Base-by-base conservation (phyloP, 2,888 invertebrate genomes). In the Vesta saturnalis region DNA sequence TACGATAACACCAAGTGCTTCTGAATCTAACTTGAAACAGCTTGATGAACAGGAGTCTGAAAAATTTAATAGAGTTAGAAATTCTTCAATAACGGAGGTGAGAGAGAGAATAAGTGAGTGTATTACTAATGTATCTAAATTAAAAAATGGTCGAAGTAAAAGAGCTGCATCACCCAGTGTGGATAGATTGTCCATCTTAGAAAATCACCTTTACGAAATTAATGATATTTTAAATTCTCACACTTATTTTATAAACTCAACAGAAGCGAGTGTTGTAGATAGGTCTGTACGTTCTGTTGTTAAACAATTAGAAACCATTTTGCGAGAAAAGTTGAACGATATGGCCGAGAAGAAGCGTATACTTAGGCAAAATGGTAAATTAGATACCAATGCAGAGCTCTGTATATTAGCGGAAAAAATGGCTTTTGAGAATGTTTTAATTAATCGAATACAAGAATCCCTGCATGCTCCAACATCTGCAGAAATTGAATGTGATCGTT, bases 371-470 rank as follows among this genome's bases (percentile, higher is more conserved):
- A 87, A 88, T 10, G 91, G 91, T 64, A 89, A 91, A 77, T 85
- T 93, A 72, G 90, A 92, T 61, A 88, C 88, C 67, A 87, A 88
- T 55, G 89, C 90, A 72, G 90, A 89, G 78, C 83, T 92, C 72
- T 90, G 92, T 77, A 86, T 94, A 62, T 84, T 93, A 63, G 93
- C 94, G 1, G 94, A 94, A 82, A 91, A 93, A 78, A 86, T 94
- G 16, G 93, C 94, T 0, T 94, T 91, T 81, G 94, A 94, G 84
- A 91, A 92, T 66, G 90, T 93, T 60, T 71, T 83, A 64, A 76
- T 82, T 30, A 87, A 89, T 70, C 86, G 90, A 77, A 88, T 92
- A 72, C 89, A 90, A 74, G 90, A 91, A 81, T 91, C 91, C 57
- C 85, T 91, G 59, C 85, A 86, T 65, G 86, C 88, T 46, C 77